Conservation (phyloP, 2,113 vertebrate species). For the Tautogolabrus adspersus region DNA sequence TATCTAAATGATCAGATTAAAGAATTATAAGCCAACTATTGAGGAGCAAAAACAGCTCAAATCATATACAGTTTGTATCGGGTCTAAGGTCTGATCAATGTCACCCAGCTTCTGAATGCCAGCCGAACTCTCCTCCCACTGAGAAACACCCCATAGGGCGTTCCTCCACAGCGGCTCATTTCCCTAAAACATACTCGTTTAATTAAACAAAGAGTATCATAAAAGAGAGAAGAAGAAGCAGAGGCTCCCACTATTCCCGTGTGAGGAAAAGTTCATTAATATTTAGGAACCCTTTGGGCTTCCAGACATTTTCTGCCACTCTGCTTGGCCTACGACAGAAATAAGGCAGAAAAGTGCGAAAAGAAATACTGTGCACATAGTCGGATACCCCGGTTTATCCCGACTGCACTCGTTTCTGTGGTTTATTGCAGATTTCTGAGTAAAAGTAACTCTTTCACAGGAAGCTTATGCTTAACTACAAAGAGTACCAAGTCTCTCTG, state of each 20-base stretch:
- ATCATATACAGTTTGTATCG: not conserved
- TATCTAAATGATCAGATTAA: slow-evolving; percentile 2
- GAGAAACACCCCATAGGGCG: slow-evolving; percentile 64
- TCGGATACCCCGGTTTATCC: not conserved
- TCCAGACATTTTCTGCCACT: slow-evolving; percentile 37
- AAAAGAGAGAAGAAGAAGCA: slow-evolving; percentile 50
- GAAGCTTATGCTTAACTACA: too few species aligned
- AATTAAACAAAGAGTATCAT: slow-evolving; percentile 82
- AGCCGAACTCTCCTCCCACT: slow-evolving; percentile 52
- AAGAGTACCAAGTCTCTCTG: too few species aligned
- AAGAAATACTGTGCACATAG: not conserved
- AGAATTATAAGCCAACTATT: not conserved
- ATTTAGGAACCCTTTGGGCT: slow-evolving; percentile 71
- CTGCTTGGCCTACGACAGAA: slow-evolving; percentile 24
- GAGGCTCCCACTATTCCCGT: slow-evolving; percentile 65
- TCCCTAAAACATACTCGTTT: slow-evolving; percentile 79
- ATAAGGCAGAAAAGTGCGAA: slow-evolving; percentile 23
- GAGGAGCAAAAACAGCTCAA: slow-evolving; percentile 1
- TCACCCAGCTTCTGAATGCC: slow-evolving; percentile 56
- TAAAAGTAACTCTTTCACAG: too few species aligned
- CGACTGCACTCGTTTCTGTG: not conserved
- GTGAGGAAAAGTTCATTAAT: slow-evolving; percentile 78
- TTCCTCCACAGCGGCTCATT: slow-evolving; percentile 62
- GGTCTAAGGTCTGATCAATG: slow-evolving; percentile 19
- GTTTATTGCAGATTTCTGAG: too few species aligned